Evolutionary conservation across 2,888 invertebrate species (phyloP), one percentile per base, ranked within the genome.

Genomic region (Leucania comma): DNA sequence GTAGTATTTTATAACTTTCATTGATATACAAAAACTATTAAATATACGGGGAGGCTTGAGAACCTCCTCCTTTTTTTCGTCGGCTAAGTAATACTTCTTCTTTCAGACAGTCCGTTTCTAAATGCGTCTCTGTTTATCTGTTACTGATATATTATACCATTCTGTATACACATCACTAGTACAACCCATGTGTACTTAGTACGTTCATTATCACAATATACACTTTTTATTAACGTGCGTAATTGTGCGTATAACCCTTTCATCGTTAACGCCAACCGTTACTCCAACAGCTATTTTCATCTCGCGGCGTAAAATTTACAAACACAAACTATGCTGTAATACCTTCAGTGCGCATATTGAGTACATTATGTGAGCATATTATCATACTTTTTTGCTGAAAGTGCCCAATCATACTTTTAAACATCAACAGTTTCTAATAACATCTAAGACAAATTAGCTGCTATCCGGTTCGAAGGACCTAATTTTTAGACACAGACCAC

Each of bases 201-300:
- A 75, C 59, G 48, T 63, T 60, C 38, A 63, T 71, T 72, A 81
- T 66, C 42, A 72, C 48, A 75, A 78, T 66, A 67, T 66, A 72
- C 71, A 77, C 38, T 71, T 77, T 81, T 78, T 77, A 77, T 77
- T 77, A 58, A 62, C 78, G 64, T 70, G 62, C 58, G 78, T 62
- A 72, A 78, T 71, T 51, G 22, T 80, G 29, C 26, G 53, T 72
- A 70, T 70, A 81, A 71, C 68, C 72, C 78, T 79, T 62, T 68
- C 78, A 75, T 78, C 82, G 78, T 77, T 71, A 68, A 78, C 77
- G 82, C 72, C 53, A 77, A 81, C 64, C 32, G 67, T 81, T 66
- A 67, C 26, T 70, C 35, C 56, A 48, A 42, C 17, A 65, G 57
- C 80, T 82, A 81, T 74, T 82, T 80, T n/a, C 59, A 80, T 75